phyloP scores from a whole-genome alignment of 2,113 vertebrate genomes.

The Connochaetes taurinus region DNA sequence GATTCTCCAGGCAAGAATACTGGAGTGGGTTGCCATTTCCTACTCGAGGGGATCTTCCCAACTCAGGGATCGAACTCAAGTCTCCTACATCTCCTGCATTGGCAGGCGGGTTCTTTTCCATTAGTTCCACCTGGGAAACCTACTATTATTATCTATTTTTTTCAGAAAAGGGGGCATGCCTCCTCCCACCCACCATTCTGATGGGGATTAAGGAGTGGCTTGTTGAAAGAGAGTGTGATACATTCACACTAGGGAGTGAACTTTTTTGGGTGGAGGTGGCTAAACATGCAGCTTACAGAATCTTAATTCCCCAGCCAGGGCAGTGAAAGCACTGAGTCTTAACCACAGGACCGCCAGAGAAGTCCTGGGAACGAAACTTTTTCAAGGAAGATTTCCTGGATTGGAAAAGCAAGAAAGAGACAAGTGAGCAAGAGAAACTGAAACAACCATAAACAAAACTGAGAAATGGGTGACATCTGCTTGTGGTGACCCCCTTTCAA shows the following conservation, averaged over 20 bases:
- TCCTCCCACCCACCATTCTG: background rate
- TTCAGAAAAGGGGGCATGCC: background rate
- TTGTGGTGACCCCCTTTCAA: background rate
- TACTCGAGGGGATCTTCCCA: background rate
- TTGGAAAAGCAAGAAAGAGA: background rate
- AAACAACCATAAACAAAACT: slow-evolving; percentile 22
- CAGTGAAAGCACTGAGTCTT: background rate
- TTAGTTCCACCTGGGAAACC: background rate
- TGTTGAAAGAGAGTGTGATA: background rate
- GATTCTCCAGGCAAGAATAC: background rate
- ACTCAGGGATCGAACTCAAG: background rate
- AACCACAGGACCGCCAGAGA: background rate
- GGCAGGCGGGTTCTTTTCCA: background rate
- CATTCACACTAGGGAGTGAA: background rate
- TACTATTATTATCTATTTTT: background rate
- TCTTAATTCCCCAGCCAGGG: background rate
- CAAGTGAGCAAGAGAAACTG: background rate
- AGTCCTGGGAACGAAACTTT: background rate
- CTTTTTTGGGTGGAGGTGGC: background rate
- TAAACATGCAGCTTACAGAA: background rate
- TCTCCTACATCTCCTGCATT: background rate
- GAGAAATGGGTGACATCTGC: background rate
- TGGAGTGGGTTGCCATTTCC: background rate
- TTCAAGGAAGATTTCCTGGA: background rate
- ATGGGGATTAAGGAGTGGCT: background rate